Percentiles rank a stretch among this genome's conserved stretches.
phyloP scores from a whole-genome alignment of 2,888 invertebrate genomes.

The Lithophane leautieri region DNA sequence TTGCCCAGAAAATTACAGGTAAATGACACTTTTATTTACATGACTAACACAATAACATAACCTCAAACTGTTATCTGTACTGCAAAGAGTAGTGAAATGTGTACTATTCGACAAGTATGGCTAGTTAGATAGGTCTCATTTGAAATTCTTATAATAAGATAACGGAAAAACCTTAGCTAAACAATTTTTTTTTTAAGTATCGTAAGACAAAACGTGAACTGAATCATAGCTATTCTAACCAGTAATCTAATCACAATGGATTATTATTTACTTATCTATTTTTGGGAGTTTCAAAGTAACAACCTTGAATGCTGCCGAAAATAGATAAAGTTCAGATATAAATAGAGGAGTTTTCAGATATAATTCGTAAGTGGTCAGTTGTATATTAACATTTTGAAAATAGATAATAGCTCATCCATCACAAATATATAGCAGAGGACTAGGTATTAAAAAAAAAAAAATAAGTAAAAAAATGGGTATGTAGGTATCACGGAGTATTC shows the following conservation, averaged over 20 bases:
- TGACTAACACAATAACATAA: constrained; percentile 16
- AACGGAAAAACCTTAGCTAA: neutral
- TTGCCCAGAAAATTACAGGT: constrained; percentile 87
- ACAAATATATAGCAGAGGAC: neutral
- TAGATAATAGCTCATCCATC: neutral
- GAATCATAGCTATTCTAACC: neutral
- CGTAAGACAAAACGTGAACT: neutral
- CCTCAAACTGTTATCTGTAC: constrained; percentile 11
- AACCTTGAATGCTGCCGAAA: neutral
- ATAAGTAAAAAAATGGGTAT: too few relatives aligned
- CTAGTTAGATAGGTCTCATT: neutral
- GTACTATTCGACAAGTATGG: neutral
- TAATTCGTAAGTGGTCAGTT: neutral
- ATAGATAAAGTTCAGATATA: neutral
- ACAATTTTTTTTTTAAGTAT: too few relatives aligned
- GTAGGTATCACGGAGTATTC: too few relatives aligned
- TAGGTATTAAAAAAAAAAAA: too few relatives aligned
- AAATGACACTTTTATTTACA: constrained; percentile 25
- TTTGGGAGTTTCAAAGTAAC: neutral
- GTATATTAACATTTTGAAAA: neutral
- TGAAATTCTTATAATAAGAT: neutral
- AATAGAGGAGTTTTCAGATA: neutral
- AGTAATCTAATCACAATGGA: neutral
- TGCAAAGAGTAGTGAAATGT: neutral
- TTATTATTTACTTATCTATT: neutral